Conservation (phyloP, 2,888 invertebrate species). For the Bombylius discolor region DNA sequence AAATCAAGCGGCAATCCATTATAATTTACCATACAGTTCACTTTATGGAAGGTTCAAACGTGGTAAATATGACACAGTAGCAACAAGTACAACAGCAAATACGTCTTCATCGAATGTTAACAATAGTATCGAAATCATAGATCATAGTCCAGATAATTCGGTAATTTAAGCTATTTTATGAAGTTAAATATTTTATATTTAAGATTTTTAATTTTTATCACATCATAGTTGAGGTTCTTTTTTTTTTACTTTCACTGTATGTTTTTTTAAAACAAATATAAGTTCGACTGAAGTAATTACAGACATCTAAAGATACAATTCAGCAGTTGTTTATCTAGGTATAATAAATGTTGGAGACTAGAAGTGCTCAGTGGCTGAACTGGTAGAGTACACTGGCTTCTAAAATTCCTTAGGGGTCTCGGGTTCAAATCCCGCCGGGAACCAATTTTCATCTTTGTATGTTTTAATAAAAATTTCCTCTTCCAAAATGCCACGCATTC, state of each 20-base stretch:
- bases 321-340: too few relatives aligned
- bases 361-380: too few relatives aligned
- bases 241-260: too few relatives aligned
- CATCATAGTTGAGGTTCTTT: background rate
- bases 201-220: background rate
- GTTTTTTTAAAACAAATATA: conserved; percentile 11
- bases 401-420: too few relatives aligned
- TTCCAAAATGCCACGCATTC: too few relatives aligned
- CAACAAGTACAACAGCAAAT: conserved; percentile 22
- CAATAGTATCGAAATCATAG: conserved; percentile 36
- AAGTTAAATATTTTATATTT: background rate
- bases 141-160: conserved; percentile 38
- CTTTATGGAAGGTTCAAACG: conserved; percentile 79
- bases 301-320: too few relatives aligned
- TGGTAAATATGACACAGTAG: conserved; percentile 58
- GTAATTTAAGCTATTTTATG: conserved; percentile 18
- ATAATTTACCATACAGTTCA: conserved; percentile 80
- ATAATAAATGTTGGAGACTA: too few relatives aligned
- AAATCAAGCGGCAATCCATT: conserved; percentile 85
- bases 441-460: too few relatives aligned
- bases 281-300: conserved; percentile 22
- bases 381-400: too few relatives aligned
- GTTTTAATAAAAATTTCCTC: too few relatives aligned
- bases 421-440: too few relatives aligned
- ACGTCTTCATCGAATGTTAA: conserved; percentile 30